Evolutionary conservation across 2,888 invertebrate species (phyloP).

Genomic region (Tillus elongatus): DNA sequence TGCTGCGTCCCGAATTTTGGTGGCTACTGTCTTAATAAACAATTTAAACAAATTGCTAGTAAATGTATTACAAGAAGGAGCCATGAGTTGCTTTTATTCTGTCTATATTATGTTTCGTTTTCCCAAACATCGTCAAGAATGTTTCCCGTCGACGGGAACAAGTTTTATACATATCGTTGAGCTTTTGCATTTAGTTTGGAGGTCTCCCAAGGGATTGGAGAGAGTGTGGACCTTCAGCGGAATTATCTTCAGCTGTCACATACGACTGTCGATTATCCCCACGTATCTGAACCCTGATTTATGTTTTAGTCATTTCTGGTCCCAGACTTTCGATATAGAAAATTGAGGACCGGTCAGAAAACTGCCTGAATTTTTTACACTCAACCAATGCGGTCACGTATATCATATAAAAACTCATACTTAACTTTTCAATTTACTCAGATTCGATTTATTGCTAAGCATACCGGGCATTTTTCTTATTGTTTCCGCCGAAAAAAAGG

Average conservation of each 20-base stretch:
- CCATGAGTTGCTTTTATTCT: no score
- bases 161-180: no score
- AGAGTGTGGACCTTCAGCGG: no score
- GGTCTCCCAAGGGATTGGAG: no score
- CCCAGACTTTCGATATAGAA: slow-evolving; percentile 29
- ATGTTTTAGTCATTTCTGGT: slow-evolving; percentile 31
- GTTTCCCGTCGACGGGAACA: no score
- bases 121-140: no score
- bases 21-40: no score
- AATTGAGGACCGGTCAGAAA: slow-evolving; percentile 20
- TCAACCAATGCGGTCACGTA: slow-evolving; percentile 29
- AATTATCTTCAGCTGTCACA: slow-evolving; percentile 35
- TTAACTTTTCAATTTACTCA: slow-evolving; percentile 30
- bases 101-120: no score
- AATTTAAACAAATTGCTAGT: no score
- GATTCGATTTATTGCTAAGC: slow-evolving; percentile 23
- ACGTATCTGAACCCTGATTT: slow-evolving; percentile 31
- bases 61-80: no score
- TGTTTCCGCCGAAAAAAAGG: not conserved
- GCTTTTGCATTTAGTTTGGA: no score
- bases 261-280: slow-evolving; percentile 35
- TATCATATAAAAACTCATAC: slow-evolving; percentile 27
- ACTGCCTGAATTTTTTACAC: slow-evolving; percentile 28
- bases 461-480: not conserved
- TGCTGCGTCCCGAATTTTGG: no score